Base-by-base conservation (phyloP, 2,797 vertebrate species). In the Catostomus latipinnis region DNA sequence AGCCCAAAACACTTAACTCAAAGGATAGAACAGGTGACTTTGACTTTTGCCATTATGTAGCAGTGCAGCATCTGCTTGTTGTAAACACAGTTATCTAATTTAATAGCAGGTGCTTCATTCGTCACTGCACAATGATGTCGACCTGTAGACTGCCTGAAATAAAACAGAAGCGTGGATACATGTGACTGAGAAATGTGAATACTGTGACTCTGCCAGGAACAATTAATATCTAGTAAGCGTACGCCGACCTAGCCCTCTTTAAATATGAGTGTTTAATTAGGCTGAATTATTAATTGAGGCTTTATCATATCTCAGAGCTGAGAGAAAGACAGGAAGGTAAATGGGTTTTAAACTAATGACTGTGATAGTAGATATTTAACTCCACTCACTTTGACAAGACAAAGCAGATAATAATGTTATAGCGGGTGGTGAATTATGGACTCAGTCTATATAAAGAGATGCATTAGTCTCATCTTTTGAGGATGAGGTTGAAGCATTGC, bases 251-350 rank as follows among this genome's bases (percentile, higher is more conserved):
- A 61, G 60, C 67, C 85, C 86, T 90, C 83, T 80, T 91, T 92
- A 92, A 92, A 93, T 92, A 93, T 90, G 90, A 91, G 85, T 90
- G 88, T 93, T 94, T 93, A 93, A 94, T 93, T 92, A 93, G 91
- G 88, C 86, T 87, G 89, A 83, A 84, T 84, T 91, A 92, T 93
- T 92, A 93, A 92, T 93, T 93, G 91, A 84, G 84, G 83, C 87
- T 89, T 88, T 71, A 87, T 90, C 87, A 90, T 87, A 91, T 92
- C 86, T 84, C 71, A 63, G 46, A 74, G 69, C 73, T 50, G 34
- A 78, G 81, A 46, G 58, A 54, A 74, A 72, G 74, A 73, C 49
- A 73, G 80, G 82, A 87, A 84, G 81, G 83, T 82, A 87, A 87
- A 87, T 83, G 86, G 83, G 84, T 85, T 85, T 87, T 84, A 81